Evolutionary conservation across 2,797 vertebrate genomes (phyloP), one percentile per base, ranked within the genome.

Genomic region (Hippoglossus hippoglossus): DNA sequence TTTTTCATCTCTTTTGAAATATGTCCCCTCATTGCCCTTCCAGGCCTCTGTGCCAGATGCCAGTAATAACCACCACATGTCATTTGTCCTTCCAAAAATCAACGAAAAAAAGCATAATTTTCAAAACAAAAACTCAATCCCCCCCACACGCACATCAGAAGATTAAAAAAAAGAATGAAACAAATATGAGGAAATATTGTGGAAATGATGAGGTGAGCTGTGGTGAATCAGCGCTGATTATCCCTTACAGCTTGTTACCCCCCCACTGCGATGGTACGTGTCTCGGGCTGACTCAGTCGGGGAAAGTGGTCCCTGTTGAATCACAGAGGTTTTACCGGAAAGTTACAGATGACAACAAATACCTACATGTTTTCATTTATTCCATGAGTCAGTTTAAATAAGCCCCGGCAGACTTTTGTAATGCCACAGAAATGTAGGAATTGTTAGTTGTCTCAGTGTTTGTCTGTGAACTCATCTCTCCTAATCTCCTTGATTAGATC

Each of bases 221-320:
- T 58, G 25, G 63, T 83, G 76, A 86, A 82, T 81, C 66, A 75
- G 72, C 31, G 18, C 28, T 82, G 79, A 85, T 81, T 75, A 71
- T 67, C 31, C 71, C 73, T 58, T 41, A 11, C 34, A 71, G 77
- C 55, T 25, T 65, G 39, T 73, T 73, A 55, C 73, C 63, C 60
- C 60, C 74, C 74, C 22, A 1, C 80, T 72, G 64, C 53, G 31
- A 0, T 26, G 34, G 28, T 53, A 55, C 68, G 72, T 72, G 63
- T 65, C 11, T 34, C 24, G 53, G 54, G 18, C 51, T 0, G 2
- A 71, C 66, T 83, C 52, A 59, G 22, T 49, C 60, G 52, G 58
- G 18, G 36, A 39, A 53, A 73, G 34, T 28, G 46, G 57, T 62
- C 66, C 26, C 71, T 50, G 75, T 50, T 77, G 70, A 88, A 75